Base-by-base conservation (phyloP, 2,113 vertebrate species). In the Struthio camelus region DNA sequence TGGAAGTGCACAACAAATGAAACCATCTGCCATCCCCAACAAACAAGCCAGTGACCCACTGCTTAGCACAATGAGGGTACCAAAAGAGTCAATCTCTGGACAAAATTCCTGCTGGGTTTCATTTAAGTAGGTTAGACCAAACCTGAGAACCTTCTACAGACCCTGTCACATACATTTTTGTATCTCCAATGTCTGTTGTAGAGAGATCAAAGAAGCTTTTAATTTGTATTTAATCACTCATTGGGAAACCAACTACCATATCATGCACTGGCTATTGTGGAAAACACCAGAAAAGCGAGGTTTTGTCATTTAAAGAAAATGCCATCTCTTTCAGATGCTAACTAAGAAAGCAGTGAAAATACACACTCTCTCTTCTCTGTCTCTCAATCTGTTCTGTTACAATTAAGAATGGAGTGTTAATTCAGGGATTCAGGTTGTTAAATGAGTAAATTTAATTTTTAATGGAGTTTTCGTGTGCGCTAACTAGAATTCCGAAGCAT, bases 21-120 rank as follows among this genome's bases (percentile, higher is more conserved):
- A 96, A 96, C 98, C 98, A 98, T 98, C 98, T 98, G 98, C 94
- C 97, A 87, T 53, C 96, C 87, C 94, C 96, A 90, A 44, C 93
- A 30, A 78, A 80, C 84, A 20, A 86, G 96, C 91, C 94, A 65
- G 93, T 42, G 50, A 69, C 94, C 94, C 95, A 85, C 96, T 91
- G 79, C 65, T 94, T 91, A 28, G 79, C 90, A 92, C 96, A 97
- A 93, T 96, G 88, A 62, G 51, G 54, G 84, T 56, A 81, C 97
- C 91, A 58, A 76, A 69, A 17, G 91, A 97, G 80, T 80, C 97
- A 82, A 95, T 62, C 95, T 56, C 88, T 44, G 89, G 95, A 95
- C 92, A 78, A 92, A 89, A 73, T 92, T 93, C 98, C 98, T 92
- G 97, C 98, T 98, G 98, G 73, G 96, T 69, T 95, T 89, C 96